A percentile compares a stretch with the other conserved stretches of the same genome.
phyloP scores from a whole-genome alignment of 2,113 vertebrate species.

The Poeciliopsis prolifica region DNA sequence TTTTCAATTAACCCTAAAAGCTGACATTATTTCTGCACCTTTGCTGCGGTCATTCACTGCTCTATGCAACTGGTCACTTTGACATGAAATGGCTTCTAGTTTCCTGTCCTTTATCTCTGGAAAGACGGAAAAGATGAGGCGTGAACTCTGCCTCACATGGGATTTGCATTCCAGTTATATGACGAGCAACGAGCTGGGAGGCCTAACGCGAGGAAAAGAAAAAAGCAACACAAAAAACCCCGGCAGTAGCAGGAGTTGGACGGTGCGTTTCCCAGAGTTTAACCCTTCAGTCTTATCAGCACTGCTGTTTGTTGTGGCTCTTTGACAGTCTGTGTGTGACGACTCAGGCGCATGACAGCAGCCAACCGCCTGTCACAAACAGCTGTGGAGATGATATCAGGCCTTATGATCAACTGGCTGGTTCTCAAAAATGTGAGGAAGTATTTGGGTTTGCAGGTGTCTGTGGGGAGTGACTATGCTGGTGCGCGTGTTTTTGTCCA shows the following conservation, averaged over 20 bases:
- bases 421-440: slow-evolving; percentile 10
- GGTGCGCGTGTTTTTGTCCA: slow-evolving; percentile 16
- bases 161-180: slow-evolving; percentile 37
- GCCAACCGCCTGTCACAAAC: slow-evolving; percentile 52
- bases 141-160: slow-evolving; percentile 40
- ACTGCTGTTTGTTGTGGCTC: slow-evolving; percentile 46
- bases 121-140: slow-evolving; percentile 24
- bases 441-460: background rate
- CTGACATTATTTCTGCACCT: background rate
- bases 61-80: background rate
- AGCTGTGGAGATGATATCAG: slow-evolving; percentile 60
- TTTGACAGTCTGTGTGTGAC: slow-evolving; percentile 17
- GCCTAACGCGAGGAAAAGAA: background rate
- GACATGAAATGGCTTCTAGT: background rate
- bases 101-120: slow-evolving; percentile 17
- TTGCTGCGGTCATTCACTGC: background rate
- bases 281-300: slow-evolving; percentile 46
- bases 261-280: slow-evolving; percentile 37
- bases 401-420: slow-evolving; percentile 31
- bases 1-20: background rate
- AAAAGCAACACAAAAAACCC: background rate
- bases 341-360: slow-evolving; percentile 31
- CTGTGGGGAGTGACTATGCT: slow-evolving; percentile 3
- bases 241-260: slow-evolving; percentile 8
- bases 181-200: slow-evolving; percentile 32